Percentiles rank a stretch among this genome's conserved stretches.
Evolutionary conservation across 2,797 vertebrate species (phyloP).

Genomic region (Lacerta bilineata): DNA sequence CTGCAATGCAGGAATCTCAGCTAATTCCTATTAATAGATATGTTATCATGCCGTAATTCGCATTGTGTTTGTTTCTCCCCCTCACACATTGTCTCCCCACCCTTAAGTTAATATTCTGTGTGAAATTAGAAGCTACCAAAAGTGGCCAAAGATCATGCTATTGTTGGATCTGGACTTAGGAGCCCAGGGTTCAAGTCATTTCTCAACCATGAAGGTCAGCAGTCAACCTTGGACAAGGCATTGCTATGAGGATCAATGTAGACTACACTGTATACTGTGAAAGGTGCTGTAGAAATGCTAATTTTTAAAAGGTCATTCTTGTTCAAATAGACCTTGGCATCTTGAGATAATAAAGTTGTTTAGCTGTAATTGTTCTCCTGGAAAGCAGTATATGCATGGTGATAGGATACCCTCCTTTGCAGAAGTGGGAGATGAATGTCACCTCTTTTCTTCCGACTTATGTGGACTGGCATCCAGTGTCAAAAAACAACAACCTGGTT

Average conservation of each 20-base stretch:
- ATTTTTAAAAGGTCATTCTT: not conserved
- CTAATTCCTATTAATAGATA: too few relatives aligned
- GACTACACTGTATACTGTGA: not conserved
- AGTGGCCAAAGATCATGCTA: not conserved
- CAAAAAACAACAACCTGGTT: not conserved
- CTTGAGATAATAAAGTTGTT: not conserved
- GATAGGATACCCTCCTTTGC: not conserved
- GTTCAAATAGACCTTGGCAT: not conserved
- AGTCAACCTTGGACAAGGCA: not conserved
- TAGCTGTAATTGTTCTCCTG: not conserved
- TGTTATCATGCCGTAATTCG: not conserved
- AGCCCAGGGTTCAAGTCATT: not conserved
- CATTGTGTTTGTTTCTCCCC: constrained; percentile 7
- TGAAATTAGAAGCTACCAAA: constrained; percentile 35
- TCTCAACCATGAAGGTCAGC: not conserved
- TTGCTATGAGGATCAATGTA: not conserved
- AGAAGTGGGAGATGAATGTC: not conserved
- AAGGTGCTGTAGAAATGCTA: not conserved
- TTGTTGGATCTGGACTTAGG: not conserved
- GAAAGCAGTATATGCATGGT: not conserved
- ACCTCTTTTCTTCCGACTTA: not conserved
- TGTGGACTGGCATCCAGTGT: not conserved
- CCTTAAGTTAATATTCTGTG: constrained; percentile 33
- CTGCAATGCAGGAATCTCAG: not conserved
- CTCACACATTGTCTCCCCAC: not conserved